These are phyloP conservation scores for Cervus canadensis DNA, from an alignment of 2,113 vertebrate genomes.

Conservation along the genomic window DNA sequence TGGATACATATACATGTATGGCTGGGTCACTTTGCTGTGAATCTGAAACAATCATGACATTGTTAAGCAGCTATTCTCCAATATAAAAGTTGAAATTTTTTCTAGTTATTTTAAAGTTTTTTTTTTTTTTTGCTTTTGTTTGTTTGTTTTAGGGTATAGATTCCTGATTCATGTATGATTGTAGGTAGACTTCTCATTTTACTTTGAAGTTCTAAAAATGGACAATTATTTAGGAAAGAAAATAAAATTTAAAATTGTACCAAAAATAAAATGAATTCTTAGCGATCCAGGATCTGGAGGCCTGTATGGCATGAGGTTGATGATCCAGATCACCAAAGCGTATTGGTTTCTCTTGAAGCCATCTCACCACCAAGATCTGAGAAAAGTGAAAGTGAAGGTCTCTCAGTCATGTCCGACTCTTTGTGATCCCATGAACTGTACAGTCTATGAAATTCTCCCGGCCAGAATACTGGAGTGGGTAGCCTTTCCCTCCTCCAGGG, in stretches of 20 bases:
- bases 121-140: neutral
- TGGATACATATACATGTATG: rapidly evolving
- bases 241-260: neutral
- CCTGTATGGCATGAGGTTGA: too few species aligned
- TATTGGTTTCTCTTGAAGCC: neutral
- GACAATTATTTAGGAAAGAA: neutral
- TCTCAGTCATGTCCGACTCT: neutral
- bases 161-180: neutral
- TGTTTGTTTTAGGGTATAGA: neutral
- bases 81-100: neutral
- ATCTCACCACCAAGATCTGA: neutral
- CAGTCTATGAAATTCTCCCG: neutral
- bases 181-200: neutral
- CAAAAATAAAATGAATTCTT: neutral
- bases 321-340: neutral
- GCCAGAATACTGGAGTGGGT: neutral
- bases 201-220: neutral
- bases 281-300: neutral
- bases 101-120: neutral
- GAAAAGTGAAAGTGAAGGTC: neutral
- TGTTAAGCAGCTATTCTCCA: neutral
- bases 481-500: neutral
- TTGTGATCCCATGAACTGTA: neutral
- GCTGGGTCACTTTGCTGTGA: neutral
- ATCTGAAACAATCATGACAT: neutral